phyloP scores from a whole-genome alignment of 2,797 vertebrate species.

The Scarus forsteni region DNA sequence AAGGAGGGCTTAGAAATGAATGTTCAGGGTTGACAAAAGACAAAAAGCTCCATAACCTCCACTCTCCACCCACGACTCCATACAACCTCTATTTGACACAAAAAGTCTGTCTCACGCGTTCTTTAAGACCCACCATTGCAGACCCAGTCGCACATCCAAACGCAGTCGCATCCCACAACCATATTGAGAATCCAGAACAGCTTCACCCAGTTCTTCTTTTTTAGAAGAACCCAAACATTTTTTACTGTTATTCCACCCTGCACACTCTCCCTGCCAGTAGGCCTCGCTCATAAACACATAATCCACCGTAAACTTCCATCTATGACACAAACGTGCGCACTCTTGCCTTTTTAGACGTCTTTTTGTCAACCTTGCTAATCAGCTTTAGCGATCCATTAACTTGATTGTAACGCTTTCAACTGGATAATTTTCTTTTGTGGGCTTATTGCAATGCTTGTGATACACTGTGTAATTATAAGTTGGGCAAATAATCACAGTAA shows the following conservation, averaged over 20 bases:
- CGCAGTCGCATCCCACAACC: background rate
- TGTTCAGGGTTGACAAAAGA: conserved; percentile 76
- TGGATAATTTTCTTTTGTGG: conserved; percentile 62
- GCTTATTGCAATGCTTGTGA: conserved; percentile 53
- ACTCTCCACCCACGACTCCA: conserved; percentile 73
- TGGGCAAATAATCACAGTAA: conserved; percentile 44
- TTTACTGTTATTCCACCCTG: conserved; percentile 69
- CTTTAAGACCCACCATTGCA: conserved; percentile 30
- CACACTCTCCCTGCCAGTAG: conserved; percentile 52
- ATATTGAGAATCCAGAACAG: conserved; percentile 33
- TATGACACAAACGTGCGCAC: conserved; percentile 56
- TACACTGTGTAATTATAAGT: conserved; percentile 54
- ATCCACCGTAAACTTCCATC: conserved; percentile 69
- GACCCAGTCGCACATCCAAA: conserved; percentile 20
- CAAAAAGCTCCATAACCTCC: conserved; percentile 82
- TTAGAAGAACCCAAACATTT: conserved; percentile 40
- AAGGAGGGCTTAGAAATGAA: conserved; percentile 70
- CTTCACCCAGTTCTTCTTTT: conserved; percentile 11
- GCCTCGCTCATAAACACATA: conserved; percentile 70
- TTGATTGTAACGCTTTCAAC: conserved; percentile 72
- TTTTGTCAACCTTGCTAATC: conserved; percentile 73
- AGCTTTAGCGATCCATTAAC: conserved; percentile 75
- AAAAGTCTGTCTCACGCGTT: conserved; percentile 46
- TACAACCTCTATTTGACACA: conserved; percentile 59
- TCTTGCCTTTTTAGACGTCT: conserved; percentile 44